Evolutionary conservation across 2,888 invertebrate genomes (phyloP), one percentile per base, ranked within the genome.

Genomic region (Drosophila colorata): DNA sequence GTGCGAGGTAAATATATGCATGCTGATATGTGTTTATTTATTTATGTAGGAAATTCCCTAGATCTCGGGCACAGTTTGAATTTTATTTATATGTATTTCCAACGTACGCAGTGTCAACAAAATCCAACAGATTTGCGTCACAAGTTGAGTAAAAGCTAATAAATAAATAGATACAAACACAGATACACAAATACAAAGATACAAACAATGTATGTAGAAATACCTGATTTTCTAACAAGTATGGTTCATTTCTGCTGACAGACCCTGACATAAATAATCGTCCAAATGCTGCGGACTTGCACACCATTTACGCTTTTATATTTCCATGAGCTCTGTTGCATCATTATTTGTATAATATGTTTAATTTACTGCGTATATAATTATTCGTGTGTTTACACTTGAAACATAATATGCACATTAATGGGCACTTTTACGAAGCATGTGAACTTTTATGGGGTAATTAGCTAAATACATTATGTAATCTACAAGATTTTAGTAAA

Each of bases 51-150:
- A 47, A 58, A 58, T 56, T 55, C 74, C 43, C 38, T 35, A 47
- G 47, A 13, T 14, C 35, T 52, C 38, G 53, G 68, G 16, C 28
- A 16, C 51, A 69, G 28, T 69, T 51, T 37, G 4, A 40, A 41
- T 56, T 58, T 63, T 69, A 71, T 78, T 59, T 72, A 68, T 69
- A 52, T 58, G 28, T 11, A 53, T 70, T 67, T 65, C 25, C 43
- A 35, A 64, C 38, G 58, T 49, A 16, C 43, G 13, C 53, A 59
- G 28, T 74, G 65, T 71, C 79, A 74, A 64, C 64, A 53, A 69
- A 58, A 69, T 61, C 53, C 46, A 37, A 77, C 9, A 46, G 56
- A 73, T 67, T 53, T 80, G 80, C 78, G 80, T 72, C 69, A 77
- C 47, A 53, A 53, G 51, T 47, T 58, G 35, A 38, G 38, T 43